Evolutionary conservation across 1,140 invertebrate genomes (phyloP).

Genomic region (Oreohelix idahoensis): DNA sequence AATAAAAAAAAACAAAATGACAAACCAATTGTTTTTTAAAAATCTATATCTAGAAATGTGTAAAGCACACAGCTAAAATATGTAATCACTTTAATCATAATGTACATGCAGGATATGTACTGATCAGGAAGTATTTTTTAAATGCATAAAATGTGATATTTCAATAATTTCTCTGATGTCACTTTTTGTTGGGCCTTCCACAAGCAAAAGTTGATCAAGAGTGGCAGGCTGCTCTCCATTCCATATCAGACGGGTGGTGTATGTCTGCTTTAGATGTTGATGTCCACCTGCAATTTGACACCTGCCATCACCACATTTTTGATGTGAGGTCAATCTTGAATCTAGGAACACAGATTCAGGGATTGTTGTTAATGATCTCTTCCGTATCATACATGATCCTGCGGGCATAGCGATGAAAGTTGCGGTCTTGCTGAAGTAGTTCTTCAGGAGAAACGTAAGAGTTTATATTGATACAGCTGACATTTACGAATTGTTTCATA

Average conservation of each 20-base stretch:
- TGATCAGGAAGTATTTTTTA: too few relatives aligned
- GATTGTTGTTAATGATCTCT: neutral
- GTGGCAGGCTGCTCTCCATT: neutral
- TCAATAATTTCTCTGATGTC: constrained; percentile 25
- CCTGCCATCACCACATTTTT: neutral
- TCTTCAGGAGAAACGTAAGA: constrained; percentile 7
- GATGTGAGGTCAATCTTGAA: constrained; percentile 24
- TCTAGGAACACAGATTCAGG: constrained; percentile 26
- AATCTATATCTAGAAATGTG: too few relatives aligned
- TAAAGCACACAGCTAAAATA: too few relatives aligned
- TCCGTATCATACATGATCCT: constrained; percentile 8
- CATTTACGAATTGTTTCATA: neutral
- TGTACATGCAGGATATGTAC: too few relatives aligned
- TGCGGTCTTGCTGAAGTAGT: neutral
- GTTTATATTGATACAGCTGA: constrained; percentile 21
- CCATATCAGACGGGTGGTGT: constrained; percentile 32
- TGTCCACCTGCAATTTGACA: constrained; percentile 31
- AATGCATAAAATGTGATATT: neutral
- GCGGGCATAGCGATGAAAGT: constrained; percentile 21
- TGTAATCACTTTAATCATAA: too few relatives aligned
- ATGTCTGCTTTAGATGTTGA: neutral
- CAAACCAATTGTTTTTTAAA: too few relatives aligned
- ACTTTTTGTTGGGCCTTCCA: constrained; percentile 23
- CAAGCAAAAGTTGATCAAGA: constrained; percentile 9
- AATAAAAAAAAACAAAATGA: too few relatives aligned